phyloP scores from a whole-genome alignment of 2,888 invertebrate species.

The Molorchus minor region DNA sequence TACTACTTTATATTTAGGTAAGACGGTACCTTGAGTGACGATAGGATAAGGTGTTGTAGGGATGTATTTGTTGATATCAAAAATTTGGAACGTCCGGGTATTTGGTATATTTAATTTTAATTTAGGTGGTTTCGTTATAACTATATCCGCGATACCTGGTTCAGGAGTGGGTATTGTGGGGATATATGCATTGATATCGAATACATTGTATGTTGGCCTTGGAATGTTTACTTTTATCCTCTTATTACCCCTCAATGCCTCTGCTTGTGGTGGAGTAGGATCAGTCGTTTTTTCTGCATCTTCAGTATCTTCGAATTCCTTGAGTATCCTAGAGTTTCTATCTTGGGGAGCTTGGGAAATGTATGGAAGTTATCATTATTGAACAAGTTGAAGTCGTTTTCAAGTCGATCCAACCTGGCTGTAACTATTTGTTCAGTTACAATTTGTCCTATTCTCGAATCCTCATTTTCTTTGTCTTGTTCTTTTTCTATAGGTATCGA shows the following conservation, averaged over 20 bases:
- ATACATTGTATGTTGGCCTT: slow-evolving; percentile 22
- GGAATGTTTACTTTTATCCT: not conserved
- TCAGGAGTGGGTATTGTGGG: slow-evolving; percentile 12
- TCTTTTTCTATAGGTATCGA: too few species aligned
- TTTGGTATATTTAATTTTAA: not conserved
- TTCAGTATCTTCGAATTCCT: too few species aligned
- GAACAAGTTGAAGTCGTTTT: too few species aligned
- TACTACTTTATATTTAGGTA: slow-evolving; percentile 48
- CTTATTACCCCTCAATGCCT: not conserved
- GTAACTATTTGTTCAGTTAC: too few species aligned
- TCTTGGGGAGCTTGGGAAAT: too few species aligned
- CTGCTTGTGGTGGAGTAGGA: not conserved
- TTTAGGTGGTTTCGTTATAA: not conserved
- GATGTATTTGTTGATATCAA: slow-evolving; percentile 28
- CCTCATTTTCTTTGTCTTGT: too few species aligned
- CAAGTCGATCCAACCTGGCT: too few species aligned
- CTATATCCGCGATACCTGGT: not conserved
- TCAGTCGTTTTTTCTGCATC: not conserved
- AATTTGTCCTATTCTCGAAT: too few species aligned
- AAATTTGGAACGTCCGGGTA: slow-evolving; percentile 5
- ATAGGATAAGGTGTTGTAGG: slow-evolving; percentile 27
- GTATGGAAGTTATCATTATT: too few species aligned
- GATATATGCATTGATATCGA: slow-evolving; percentile 35
- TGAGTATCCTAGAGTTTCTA: too few species aligned
- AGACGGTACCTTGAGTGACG: slow-evolving; percentile 36